These are phyloP conservation scores for Vimba vimba DNA, from an alignment of 2,113 vertebrate species.

Conservation along the genomic window DNA sequence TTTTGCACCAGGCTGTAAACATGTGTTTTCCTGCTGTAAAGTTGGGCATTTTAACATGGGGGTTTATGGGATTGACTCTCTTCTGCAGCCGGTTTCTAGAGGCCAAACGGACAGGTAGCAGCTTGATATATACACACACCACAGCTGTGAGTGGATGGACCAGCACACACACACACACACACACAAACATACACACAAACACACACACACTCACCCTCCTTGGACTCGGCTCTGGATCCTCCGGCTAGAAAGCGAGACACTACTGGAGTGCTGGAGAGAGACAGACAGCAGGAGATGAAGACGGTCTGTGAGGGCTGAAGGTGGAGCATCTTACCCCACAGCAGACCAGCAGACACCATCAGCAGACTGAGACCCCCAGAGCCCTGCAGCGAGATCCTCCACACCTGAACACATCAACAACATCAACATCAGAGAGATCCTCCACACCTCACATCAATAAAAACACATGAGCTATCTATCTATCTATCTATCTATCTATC, in stretches of 20 bases:
- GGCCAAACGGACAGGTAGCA: too few relatives aligned
- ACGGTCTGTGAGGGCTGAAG: conserved; percentile 90
- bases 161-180: conserved; percentile 12
- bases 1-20: too few relatives aligned
- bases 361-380: conserved; percentile 88
- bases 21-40: too few relatives aligned
- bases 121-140: too few relatives aligned
- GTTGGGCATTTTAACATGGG: too few relatives aligned
- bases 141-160: too few relatives aligned
- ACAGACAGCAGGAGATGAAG: conserved; percentile 94
- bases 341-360: conserved; percentile 89
- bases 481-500: too few relatives aligned
- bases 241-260: conserved; percentile 93
- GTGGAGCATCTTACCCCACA: conserved; percentile 90
- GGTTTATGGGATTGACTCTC: too few relatives aligned
- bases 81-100: too few relatives aligned
- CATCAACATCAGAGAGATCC: too few relatives aligned
- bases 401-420: conserved; percentile 79
- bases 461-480: too few relatives aligned
- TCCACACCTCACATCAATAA: too few relatives aligned
- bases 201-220: conserved; percentile 80
- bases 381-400: conserved; percentile 94
- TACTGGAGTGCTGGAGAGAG: conserved; percentile 93
- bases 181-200: conserved; percentile 2
- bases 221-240: conserved; percentile 81